Conservation (phyloP, 2,888 invertebrate species). For the Lordiphosa fenestrarum region DNA sequence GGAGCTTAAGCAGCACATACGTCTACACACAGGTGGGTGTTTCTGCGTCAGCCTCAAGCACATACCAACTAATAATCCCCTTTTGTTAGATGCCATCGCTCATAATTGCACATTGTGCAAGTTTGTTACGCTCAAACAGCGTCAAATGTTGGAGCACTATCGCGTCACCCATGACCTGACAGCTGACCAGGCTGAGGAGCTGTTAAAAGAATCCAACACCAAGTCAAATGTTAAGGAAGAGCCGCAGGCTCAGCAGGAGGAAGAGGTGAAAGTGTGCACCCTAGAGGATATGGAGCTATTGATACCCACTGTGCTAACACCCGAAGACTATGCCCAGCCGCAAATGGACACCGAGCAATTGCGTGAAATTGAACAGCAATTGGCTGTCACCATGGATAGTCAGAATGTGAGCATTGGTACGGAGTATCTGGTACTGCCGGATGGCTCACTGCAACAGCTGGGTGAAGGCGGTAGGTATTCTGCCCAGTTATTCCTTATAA, state of each 20-base stretch:
- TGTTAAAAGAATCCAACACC: constrained; percentile 21
- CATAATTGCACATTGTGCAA: constrained; percentile 66
- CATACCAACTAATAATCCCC: background rate
- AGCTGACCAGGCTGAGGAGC: constrained; percentile 37
- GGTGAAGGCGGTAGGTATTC: constrained; percentile 43
- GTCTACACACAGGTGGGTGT: constrained; percentile 66
- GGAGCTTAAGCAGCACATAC: constrained; percentile 71
- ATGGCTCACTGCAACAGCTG: constrained; percentile 72
- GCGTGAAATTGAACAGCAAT: constrained; percentile 51
- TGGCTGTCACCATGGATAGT: constrained; percentile 24
- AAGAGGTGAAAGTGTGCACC: constrained; percentile 51
- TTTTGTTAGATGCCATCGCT: constrained; percentile 47
- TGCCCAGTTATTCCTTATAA: no score
- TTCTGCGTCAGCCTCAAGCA: no score
- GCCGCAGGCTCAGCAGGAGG: background rate
- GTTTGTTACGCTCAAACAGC: constrained; percentile 57
- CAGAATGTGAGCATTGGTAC: constrained; percentile 64
- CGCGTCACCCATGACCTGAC: constrained; percentile 46
- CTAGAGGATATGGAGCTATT: constrained; percentile 61
- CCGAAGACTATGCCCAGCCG: constrained; percentile 52
- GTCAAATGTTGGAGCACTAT: constrained; percentile 61
- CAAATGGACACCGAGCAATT: constrained; percentile 42
- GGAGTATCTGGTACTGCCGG: constrained; percentile 72
- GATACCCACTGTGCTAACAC: constrained; percentile 59
- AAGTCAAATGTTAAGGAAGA: constrained; percentile 7